These are phyloP conservation scores for Dryoscopus gambensis DNA, from an alignment of 2,113 vertebrate genomes.

Conservation along the genomic window DNA sequence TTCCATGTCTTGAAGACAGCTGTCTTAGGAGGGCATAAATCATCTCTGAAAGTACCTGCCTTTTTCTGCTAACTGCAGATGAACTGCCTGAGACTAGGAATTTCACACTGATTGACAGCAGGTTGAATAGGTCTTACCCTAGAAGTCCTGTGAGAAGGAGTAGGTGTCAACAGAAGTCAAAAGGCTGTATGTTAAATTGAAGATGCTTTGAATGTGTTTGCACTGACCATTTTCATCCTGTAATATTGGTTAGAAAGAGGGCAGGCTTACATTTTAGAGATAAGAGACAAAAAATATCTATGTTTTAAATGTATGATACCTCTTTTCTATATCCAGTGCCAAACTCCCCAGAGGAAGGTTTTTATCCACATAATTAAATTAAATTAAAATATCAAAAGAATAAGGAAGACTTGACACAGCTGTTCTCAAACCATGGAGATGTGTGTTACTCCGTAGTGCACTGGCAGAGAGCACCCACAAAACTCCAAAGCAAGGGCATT, in stretches of 20 bases:
- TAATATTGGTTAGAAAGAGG: not conserved
- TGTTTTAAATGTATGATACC: conserved; percentile 19
- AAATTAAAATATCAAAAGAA: not conserved
- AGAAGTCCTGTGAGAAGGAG: not conserved
- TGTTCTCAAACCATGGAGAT: not conserved
- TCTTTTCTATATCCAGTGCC: conserved; percentile 18
- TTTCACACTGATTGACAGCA: not conserved
- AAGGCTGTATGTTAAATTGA: not conserved
- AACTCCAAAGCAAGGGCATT: not conserved
- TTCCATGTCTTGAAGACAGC: not conserved
- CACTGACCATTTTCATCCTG: not conserved
- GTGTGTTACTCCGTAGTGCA: not conserved
- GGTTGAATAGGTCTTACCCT: not conserved
- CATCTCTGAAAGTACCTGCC: not conserved
- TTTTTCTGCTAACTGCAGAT: not conserved
- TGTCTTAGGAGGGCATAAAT: not conserved
- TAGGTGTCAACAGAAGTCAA: not conserved
- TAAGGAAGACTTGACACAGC: not conserved
- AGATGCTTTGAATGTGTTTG: not conserved
- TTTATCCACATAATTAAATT: conserved; percentile 3
- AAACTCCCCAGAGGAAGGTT: not conserved
- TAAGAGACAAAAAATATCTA: not conserved
- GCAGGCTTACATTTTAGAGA: not conserved
- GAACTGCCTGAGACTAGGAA: not conserved
- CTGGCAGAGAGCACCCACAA: not conserved